A percentile compares a stretch with the other conserved stretches of the same genome.
Conservation (phyloP, 2,888 invertebrate species). For the Tetheella fluctuosa region DNA sequence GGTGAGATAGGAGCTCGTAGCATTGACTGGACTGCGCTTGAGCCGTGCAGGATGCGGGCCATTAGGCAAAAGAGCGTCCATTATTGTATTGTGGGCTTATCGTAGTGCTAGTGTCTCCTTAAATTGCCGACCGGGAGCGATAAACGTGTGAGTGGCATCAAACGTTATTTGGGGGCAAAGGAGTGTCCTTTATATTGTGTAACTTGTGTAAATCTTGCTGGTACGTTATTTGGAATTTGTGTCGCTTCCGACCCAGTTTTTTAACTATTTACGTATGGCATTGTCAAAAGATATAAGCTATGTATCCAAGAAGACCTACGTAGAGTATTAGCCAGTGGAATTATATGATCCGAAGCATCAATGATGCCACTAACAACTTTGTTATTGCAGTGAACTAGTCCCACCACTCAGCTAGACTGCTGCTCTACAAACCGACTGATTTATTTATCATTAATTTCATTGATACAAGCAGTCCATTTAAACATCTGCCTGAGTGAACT, state of each 20-base stretch:
- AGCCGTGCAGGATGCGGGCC: constrained; percentile 74
- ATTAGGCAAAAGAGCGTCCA: constrained; percentile 79
- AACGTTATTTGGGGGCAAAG: constrained; percentile 37
- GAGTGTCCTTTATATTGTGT: constrained; percentile 21
- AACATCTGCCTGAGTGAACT: too few relatives aligned
- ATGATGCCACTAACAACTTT: not conserved
- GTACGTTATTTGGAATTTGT: too few relatives aligned
- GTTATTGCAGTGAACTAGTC: not conserved
- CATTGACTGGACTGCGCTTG: constrained; percentile 79
- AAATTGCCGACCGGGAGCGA: constrained; percentile 61
- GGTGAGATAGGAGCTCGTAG: constrained; percentile 67
- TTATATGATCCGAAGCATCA: not conserved
- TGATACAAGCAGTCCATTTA: not conserved
- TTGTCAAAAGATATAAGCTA: too few relatives aligned
- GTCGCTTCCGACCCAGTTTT: not conserved
- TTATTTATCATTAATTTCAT: not conserved
- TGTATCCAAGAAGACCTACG: too few relatives aligned
- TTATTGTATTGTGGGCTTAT: constrained; percentile 82
- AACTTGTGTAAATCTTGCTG: not conserved
- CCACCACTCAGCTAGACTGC: not conserved
- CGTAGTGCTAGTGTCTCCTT: constrained; percentile 73
- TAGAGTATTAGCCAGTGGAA: not conserved
- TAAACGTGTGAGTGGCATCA: constrained; percentile 52
- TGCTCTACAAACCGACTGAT: constrained; percentile 15
- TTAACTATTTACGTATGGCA: too few relatives aligned